Percentiles rank a stretch among this genome's conserved stretches.
Conservation (phyloP, 2,797 vertebrate species). For the Poecilia velifera region DNA sequence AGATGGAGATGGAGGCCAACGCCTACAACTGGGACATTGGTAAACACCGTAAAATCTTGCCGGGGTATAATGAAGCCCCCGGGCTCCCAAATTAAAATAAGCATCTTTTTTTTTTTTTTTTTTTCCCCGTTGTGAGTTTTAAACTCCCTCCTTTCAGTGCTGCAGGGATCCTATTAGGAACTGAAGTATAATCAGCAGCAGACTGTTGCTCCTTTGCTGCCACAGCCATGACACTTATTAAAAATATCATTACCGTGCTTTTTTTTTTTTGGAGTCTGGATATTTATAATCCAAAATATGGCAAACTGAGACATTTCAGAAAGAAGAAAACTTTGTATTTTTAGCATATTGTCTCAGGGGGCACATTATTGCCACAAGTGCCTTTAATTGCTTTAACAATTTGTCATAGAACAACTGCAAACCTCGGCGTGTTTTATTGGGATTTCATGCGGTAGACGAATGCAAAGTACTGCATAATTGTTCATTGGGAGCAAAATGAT, state of each 20-base stretch:
- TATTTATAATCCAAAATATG: neutral
- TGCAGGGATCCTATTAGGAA: neutral
- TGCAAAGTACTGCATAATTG: neutral
- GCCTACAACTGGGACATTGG: conserved; percentile 94
- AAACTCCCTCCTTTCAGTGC: neutral
- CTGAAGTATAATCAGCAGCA: neutral
- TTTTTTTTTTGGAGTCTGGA: neutral
- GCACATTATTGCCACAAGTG: neutral
- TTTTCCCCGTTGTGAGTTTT: neutral
- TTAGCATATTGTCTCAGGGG: neutral
- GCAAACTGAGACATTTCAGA: neutral
- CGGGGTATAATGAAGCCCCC: neutral
- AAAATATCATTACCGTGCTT: neutral
- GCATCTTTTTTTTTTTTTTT: neutral
- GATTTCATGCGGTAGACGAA: neutral
- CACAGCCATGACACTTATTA: neutral
- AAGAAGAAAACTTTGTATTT: too few relatives aligned
- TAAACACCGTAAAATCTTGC: conserved; percentile 69
- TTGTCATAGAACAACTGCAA: neutral
- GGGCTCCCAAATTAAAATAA: neutral
- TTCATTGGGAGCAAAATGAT: neutral
- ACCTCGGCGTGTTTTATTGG: neutral
- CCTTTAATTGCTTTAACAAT: neutral
- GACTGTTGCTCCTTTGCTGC: conserved; percentile 6
- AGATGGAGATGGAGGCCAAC: conserved; percentile 96